Evolutionary conservation across 2,797 vertebrate genomes (phyloP), one percentile per base, ranked within the genome.

Genomic region (Lepus oiostolus): DNA sequence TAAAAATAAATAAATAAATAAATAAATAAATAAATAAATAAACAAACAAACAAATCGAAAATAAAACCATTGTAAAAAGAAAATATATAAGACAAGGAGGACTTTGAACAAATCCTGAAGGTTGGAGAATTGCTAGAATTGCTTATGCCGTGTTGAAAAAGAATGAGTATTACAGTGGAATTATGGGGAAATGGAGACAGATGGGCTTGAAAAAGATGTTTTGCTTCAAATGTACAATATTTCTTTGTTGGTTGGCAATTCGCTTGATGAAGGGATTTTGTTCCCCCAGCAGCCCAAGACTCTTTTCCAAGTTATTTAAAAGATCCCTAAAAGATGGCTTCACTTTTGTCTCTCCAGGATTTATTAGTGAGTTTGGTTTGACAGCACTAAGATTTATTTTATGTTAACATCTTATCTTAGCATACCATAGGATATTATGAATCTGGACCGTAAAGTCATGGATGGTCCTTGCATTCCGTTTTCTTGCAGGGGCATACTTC

Each of bases 361-460:
- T 68, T 91, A 58, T 62, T 67, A 91, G 91, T 26, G 42, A 63
- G 38, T 68, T 84, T 87, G 28, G 16, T 50, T 50, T 91, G 52
- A 65, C 72, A 32, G 7, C 3, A n/a, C 6, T 74, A 67, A n/a
- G 9, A 47, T 90, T 81, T 71, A 38, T 82, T 60, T 67, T 38
- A 38, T 35, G 16, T 89, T 86, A 92, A 30, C 26, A 58, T 28
- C 26, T 62, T 84, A 62, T 7, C 28, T 91, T 54, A 4, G 10
- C 11, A 11, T 79, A 77, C 30, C 19, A 58, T 30, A 67, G 0
- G 0, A 14, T 54, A n/a, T 89, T 80, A 60, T 52, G 50, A 79
- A 60, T 77, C 47, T 16, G 7, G 21, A 81, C 86, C 30, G 32
- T 63, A 38, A 82, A 85, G 75, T n/a, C 26, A 67, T 30, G 14